Evolutionary conservation across 2,113 vertebrate species (phyloP), one percentile per base, ranked within the genome.

Genomic region (Crocuta crocuta): DNA sequence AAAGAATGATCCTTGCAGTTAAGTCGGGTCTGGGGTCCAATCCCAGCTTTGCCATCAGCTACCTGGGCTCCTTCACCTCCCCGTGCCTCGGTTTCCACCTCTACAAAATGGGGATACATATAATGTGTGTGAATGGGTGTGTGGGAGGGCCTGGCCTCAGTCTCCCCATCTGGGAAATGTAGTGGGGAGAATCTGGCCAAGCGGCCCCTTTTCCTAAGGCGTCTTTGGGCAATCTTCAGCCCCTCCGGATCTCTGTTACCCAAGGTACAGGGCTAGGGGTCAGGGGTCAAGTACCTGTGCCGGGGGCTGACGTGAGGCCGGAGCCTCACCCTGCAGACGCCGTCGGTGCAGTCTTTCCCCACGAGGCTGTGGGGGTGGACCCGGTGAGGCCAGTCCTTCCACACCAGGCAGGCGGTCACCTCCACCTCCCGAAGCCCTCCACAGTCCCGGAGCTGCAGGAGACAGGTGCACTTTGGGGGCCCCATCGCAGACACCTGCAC

Each of bases 351-450:
- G 97, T 99, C 99, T 97, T 99, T 99, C 95, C 99, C 99, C 98
- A 99, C 99, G 0, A 99, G 99, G 86, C 99, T 99, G 95, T 99
- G 99, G 0, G 99, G 99, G 98, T 99, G 99, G 28, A 99, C 99
- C 0, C 99, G 99, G 96, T 99, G 98, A 0, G 99, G 99, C 96
- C 98, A 98, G 89, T 99, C 99, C 98, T 99, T 99, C 98, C 99
- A 99, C 93, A 99, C 99, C 98, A 99, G 97, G 50, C 99, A 99
- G 0, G 99, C 99, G 0, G 99, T 99, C 95, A 99, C 98, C 45
- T 97, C 99, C 88, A 99, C 99, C 92, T 98, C 99, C 28, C 99
- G 99, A 73, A 99, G 97, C 1, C 95, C 74, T 0, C 99, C 98
- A 26, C 98, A 98, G 89, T 99, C 97, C 70, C 98, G 96, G 79